Percentiles rank a stretch among this genome's conserved stretches.
Conservation (phyloP, 2,113 vertebrate genomes). For the Calidris pygmaea region DNA sequence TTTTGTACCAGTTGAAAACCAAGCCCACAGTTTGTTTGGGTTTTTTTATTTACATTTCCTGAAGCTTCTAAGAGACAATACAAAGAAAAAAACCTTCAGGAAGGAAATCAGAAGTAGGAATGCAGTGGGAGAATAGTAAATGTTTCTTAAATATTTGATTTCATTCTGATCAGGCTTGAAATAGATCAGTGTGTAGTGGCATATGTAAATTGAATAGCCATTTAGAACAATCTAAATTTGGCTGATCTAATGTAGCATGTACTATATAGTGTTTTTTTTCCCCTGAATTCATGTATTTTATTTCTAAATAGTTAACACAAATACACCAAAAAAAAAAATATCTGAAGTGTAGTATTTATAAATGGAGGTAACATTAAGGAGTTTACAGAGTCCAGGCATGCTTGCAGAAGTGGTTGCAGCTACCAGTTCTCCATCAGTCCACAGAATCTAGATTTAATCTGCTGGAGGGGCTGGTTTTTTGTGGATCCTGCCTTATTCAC, state of each 20-base stretch:
- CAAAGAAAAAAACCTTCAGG: neutral
- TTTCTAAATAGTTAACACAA: neutral
- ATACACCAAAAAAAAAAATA: too few species aligned
- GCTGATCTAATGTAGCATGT: neutral
- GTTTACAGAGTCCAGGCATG: neutral
- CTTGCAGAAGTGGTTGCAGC: neutral
- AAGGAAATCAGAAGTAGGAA: neutral
- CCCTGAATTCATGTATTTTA: neutral
- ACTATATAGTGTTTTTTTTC: neutral
- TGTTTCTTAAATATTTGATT: neutral
- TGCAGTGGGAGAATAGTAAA: neutral
- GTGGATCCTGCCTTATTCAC: neutral
- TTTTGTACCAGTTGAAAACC: neutral
- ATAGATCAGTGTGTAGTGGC: neutral
- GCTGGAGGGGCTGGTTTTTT: neutral
- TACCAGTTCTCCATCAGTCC: neutral
- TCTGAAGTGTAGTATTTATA: neutral
- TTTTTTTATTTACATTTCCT: neutral
- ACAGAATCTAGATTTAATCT: neutral
- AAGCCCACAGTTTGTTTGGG: rapidly evolving
- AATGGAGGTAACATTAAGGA: neutral
- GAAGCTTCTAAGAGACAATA: neutral
- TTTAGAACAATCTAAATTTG: neutral
- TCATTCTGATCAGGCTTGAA: neutral
- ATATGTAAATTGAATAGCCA: neutral